phyloP scores from a whole-genome alignment of 1,140 invertebrate species.

The Pogonomyrmex barbatus region DNA sequence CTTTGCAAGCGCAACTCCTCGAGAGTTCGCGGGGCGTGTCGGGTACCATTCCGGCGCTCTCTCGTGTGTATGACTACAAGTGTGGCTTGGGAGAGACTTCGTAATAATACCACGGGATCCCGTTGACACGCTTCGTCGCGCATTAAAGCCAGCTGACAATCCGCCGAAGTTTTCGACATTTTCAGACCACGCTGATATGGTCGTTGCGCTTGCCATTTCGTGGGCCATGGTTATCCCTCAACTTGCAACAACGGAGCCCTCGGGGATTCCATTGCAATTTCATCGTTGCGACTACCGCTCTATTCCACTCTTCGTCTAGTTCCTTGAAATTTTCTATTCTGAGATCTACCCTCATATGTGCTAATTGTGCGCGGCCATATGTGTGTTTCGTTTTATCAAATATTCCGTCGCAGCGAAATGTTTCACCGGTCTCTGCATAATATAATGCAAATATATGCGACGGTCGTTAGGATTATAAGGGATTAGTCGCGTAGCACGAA shows the following conservation, averaged over 20 bases:
- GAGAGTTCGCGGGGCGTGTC: slow-evolving; percentile 71
- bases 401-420: not conserved
- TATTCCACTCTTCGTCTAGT: not conserved
- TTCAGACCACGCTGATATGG: slow-evolving; percentile 25
- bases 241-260: not conserved
- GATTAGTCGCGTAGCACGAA: slow-evolving; percentile 25
- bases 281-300: slow-evolving; percentile 5
- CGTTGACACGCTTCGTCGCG: slow-evolving; percentile 73
- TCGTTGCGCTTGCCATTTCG: slow-evolving; percentile 45
- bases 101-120: slow-evolving; percentile 73
- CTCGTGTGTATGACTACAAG: slow-evolving; percentile 34
- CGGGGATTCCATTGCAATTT: slow-evolving; percentile 15
- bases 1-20: slow-evolving; percentile 69
- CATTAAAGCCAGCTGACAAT: slow-evolving; percentile 65
- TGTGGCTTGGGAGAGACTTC: slow-evolving; percentile 57
- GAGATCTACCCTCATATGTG: not conserved
- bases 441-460: slow-evolving; percentile 41
- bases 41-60: slow-evolving; percentile 33
- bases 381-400: not conserved
- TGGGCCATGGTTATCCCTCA: not conserved
- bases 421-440: slow-evolving; percentile 3
- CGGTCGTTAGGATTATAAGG: slow-evolving; percentile 6
- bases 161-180: slow-evolving; percentile 51
- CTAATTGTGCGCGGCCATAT: slow-evolving; percentile 3
- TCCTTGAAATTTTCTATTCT: slow-evolving; percentile 16